Conservation (phyloP, 2,888 invertebrate genomes). For the Cephus rjabovi region DNA sequence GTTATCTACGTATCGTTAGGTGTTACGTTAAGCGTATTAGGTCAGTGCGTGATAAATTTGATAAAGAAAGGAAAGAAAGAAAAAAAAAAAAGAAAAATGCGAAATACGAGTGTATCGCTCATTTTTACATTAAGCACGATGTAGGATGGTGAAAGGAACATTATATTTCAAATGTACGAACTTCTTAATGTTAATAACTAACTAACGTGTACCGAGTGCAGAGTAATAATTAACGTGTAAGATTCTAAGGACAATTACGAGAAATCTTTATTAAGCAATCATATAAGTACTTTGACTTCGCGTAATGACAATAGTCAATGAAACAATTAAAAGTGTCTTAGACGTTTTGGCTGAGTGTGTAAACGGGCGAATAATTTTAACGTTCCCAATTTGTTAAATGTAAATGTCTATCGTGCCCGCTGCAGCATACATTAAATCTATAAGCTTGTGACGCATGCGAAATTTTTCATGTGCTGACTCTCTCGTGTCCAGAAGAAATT, state of each 20-base stretch:
- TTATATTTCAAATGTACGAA: neutral
- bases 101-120: neutral
- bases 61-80: neutral
- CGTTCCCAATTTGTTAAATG: neutral
- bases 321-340: neutral
- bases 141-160: neutral
- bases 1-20: slow-evolving; percentile 47
- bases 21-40: slow-evolving; percentile 5
- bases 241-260: neutral
- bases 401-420: neutral
- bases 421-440: neutral
- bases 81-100: neutral
- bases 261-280: neutral
- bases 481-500: neutral
- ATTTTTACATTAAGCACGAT: neutral
- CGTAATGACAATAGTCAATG: neutral
- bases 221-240: neutral
- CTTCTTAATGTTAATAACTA: neutral
- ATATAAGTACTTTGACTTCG: neutral
- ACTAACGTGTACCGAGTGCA: neutral
- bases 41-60: neutral
- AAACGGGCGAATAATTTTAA: neutral
- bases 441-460: neutral
- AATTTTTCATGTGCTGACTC: neutral
- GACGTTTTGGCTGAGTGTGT: neutral